Evolutionary conservation across 2,113 vertebrate genomes (phyloP).

Genomic region (Cyprinus carpio): DNA sequence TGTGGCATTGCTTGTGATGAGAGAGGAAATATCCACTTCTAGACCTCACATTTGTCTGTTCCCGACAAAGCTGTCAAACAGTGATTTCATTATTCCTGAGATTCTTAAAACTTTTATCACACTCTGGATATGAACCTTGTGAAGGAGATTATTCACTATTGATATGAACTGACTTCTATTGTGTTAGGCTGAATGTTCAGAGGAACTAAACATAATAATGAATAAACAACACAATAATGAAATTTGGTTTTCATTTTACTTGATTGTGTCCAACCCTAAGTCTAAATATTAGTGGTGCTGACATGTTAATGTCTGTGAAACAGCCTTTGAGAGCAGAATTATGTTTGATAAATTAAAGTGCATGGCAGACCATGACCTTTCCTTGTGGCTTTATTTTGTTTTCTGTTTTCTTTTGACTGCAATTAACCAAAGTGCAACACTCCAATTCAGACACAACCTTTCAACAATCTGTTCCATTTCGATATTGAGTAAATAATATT

Average conservation of each 20-base stretch:
- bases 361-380: conserved; percentile 35
- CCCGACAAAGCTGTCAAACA: background rate
- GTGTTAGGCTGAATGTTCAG: background rate
- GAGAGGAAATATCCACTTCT: background rate
- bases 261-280: background rate
- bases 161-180: conserved; percentile 4
- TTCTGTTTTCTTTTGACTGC: background rate
- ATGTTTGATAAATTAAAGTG: conserved; percentile 33
- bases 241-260: background rate
- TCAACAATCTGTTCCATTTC: conserved; percentile 12
- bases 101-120: background rate
- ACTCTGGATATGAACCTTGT: background rate
- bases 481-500: too few species aligned
- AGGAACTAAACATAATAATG: background rate
- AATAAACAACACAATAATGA: too few species aligned
- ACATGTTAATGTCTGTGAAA: conserved; percentile 27
- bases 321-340: background rate
- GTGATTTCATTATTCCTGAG: background rate
- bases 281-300: background rate
- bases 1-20: background rate
- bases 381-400: conserved; percentile 6
- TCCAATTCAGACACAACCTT: conserved; percentile 45
- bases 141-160: background rate
- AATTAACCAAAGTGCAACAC: conserved; percentile 40
- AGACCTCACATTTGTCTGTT: background rate